phyloP scores from a whole-genome alignment of 2,888 invertebrate genomes.

The Lithosia quadra region DNA sequence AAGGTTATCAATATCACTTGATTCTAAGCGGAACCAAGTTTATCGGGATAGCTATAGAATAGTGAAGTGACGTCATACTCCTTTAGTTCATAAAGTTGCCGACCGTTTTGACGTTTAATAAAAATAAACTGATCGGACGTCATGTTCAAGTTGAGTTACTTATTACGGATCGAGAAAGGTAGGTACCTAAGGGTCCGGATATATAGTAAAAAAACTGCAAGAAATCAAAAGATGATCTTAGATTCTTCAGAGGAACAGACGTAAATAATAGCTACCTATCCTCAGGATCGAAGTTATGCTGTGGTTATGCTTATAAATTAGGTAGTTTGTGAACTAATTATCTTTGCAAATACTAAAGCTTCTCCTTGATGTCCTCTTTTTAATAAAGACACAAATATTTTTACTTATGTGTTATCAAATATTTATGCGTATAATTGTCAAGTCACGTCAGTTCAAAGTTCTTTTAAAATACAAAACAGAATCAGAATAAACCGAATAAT shows the following conservation, averaged over 20 bases:
- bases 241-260: not conserved
- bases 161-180: no score
- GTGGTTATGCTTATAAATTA: no score
- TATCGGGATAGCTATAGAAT: no score
- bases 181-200: no score
- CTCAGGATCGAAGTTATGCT: not conserved
- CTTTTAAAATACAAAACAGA: constrained; percentile 1
- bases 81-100: no score
- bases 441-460: not conserved
- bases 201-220: not conserved
- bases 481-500: not conserved
- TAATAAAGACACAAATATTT: not conserved
- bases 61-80: no score
- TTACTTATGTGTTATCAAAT: not conserved
- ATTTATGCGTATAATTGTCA: constrained; percentile 4
- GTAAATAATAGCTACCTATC: not conserved
- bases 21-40: no score
- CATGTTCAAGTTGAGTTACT: no score
- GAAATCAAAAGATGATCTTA: not conserved
- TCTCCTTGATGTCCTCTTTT: not conserved
- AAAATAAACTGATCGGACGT: no score
- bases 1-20: no score
- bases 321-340: not conserved
- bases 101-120: no score
- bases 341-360: not conserved